Percentiles rank a stretch among this genome's conserved stretches.
These are phyloP conservation scores for Anoplophora glabripennis DNA, from an alignment of 1,140 invertebrate species.

Conservation along the genomic window DNA sequence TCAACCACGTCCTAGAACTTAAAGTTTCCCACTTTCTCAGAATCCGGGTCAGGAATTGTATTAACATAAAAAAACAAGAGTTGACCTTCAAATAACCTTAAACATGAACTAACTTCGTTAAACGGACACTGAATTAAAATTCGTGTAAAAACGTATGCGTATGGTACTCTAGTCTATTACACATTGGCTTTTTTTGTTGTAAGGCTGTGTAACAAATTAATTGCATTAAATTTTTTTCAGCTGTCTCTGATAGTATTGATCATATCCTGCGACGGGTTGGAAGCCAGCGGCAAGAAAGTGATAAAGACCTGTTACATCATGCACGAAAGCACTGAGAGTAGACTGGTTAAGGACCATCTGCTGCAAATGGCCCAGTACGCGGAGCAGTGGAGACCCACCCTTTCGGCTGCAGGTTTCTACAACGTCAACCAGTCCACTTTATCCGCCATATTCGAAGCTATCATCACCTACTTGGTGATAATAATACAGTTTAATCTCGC, in stretches of 20 bases:
- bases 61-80: too few species aligned
- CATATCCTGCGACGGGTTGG: slow-evolving; percentile 4
- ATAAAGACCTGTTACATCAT: slow-evolving; percentile 7
- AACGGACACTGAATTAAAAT: too few species aligned
- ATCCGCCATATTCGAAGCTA: neutral
- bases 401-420: slow-evolving; percentile 7
- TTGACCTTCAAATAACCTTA: too few species aligned
- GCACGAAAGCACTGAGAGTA: neutral
- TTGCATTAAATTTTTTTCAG: slow-evolving; percentile 14
- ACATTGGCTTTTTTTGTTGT: too few species aligned
- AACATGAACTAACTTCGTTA: too few species aligned
- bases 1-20: too few species aligned
- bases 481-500: slow-evolving; percentile 4
- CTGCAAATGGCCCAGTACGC: neutral
- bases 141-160: too few species aligned
- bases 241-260: neutral
- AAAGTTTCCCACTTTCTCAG: too few species aligned
- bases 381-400: neutral
- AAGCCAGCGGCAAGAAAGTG: neutral
- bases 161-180: too few species aligned
- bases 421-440: slow-evolving; percentile 7
- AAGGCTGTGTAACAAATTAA: too few species aligned
- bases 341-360: neutral
- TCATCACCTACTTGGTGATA: neutral
- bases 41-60: too few species aligned